Evolutionary conservation across 2,113 vertebrate species (phyloP).

Genomic region (Setophaga petechia): DNA sequence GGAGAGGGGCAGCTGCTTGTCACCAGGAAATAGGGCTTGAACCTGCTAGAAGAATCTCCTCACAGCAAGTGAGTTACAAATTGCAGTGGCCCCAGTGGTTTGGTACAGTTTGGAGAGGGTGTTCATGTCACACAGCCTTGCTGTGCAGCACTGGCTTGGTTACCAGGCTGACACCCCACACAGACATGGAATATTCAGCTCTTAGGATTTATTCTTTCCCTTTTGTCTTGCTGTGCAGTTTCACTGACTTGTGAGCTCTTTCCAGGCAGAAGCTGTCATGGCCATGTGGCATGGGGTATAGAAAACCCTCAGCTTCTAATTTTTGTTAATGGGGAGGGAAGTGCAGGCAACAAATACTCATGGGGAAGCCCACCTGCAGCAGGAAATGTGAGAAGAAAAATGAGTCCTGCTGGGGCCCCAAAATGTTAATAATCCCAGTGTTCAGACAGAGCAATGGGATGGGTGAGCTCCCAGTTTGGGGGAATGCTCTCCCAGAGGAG

Average conservation of each 20-base stretch:
- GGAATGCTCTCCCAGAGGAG: neutral
- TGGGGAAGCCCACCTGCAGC: neutral
- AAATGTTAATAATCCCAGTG: too few species aligned
- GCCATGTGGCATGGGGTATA: fast-evolving
- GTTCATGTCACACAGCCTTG: fast-evolving
- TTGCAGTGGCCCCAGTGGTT: neutral
- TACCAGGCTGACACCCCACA: neutral
- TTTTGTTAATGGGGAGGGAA: neutral
- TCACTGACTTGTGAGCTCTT: neutral
- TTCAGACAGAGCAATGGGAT: neutral
- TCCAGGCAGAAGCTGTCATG: neutral
- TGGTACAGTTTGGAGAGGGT: neutral
- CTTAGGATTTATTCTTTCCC: neutral
- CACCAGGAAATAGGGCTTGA: neutral
- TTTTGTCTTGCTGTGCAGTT: neutral
- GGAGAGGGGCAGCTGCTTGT: neutral
- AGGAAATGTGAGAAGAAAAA: neutral
- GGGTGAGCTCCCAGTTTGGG: neutral
- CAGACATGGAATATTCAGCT: neutral
- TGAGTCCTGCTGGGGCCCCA: too few species aligned
- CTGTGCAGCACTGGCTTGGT: fast-evolving
- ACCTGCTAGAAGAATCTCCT: neutral
- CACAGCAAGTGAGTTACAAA: neutral
- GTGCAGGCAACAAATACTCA: too few species aligned
- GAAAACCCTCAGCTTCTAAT: neutral